Base-by-base conservation (phyloP, 1,140 invertebrate genomes). In the Cardiocondyla obscurior region DNA sequence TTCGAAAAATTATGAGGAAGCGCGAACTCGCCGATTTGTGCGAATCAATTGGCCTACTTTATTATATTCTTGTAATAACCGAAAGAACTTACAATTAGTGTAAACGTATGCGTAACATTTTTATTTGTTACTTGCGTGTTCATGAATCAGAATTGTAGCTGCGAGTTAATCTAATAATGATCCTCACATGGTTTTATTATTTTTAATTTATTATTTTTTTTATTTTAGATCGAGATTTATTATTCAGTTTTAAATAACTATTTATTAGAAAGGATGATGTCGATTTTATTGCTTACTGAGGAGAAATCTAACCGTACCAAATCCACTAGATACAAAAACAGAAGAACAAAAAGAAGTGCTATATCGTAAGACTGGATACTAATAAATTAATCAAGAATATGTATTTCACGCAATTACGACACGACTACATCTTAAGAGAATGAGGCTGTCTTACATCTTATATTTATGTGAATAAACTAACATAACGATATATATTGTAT, bases 381-480 rank as follows among this genome's bases (percentile, higher is more conserved):
- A 89, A 69, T 87, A 89, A 69, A 84, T 44, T 82, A 88, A 88
- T 83, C 85, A 90, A 88, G 67, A 87, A 57, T 76, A 82, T 83
- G 87, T 90, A 89, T 90, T 92, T 91, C 91, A 90, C 89, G 90
- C 90, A 91, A 91, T 90, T 87, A 84, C 87, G 82, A 92, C 85
- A 84, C 84, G 86, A 88, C 86, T 89, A 88, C 83, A 53, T 89
- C 77, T 90, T 88, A 85, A 87, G 85, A 82, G 85, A 88, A 86
- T 84, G 84, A 89, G 85, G 87, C 83, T 92, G 89, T 92, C 89
- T 91, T 88, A 73, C 88, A 89, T 91, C 89, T 89, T 79, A 76
- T 86, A 89, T 84, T 86, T 84, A 89, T 85, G 83, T 88, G 86
- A 83, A 86, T 86, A 62, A 85, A 88, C 72, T 53, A 79, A 90